These are phyloP conservation scores for Caenorhabditis doughertyi DNA, from an alignment of 2,888 invertebrate species.

Conservation along the genomic window DNA sequence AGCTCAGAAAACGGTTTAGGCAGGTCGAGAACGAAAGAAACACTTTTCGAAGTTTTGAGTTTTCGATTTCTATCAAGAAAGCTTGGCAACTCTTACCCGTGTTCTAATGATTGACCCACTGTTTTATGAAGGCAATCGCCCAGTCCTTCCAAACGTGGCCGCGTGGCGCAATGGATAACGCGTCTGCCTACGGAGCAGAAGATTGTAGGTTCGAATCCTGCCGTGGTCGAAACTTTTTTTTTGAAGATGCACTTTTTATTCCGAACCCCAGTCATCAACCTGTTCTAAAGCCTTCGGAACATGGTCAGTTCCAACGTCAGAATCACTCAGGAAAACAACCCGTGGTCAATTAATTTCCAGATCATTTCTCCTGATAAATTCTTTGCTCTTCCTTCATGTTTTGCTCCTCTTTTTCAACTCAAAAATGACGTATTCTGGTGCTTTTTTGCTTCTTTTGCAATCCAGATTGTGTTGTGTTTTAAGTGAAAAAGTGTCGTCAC, in stretches of 20 bases:
- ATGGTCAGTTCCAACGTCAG: no score
- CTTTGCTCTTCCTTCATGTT: slow-evolving; percentile 4
- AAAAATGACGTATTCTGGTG: slow-evolving; percentile 29
- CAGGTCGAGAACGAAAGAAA: neutral
- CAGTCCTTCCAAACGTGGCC: slow-evolving; percentile 62
- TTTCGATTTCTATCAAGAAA: neutral
- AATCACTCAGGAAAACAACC: slow-evolving; percentile 1
- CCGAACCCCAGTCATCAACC: no score
- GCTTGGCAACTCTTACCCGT: no score
- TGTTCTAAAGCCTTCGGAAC: neutral
- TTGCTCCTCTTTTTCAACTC: neutral
- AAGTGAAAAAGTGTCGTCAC: slow-evolving; percentile 46
- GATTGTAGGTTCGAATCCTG: slow-evolving; percentile 83
- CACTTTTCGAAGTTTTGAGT: slow-evolving; percentile 10
- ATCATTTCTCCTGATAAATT: slow-evolving; percentile 4
- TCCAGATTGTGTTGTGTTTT: slow-evolving; percentile 36
- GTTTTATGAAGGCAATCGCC: no score
- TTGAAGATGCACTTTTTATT: no score
- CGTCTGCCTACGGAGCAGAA: slow-evolving; percentile 83
- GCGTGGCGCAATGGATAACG: slow-evolving; percentile 80
- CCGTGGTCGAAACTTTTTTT: slow-evolving; percentile 71
- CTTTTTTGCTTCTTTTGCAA: slow-evolving; percentile 18
- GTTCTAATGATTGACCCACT: no score
- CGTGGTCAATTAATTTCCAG: slow-evolving; percentile 1
- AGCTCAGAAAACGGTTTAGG: slow-evolving; percentile 4